Percentiles rank a stretch among this genome's conserved stretches.
Evolutionary conservation across 1,140 invertebrate genomes (phyloP).

Genomic region (Hycleus phaleratus): DNA sequence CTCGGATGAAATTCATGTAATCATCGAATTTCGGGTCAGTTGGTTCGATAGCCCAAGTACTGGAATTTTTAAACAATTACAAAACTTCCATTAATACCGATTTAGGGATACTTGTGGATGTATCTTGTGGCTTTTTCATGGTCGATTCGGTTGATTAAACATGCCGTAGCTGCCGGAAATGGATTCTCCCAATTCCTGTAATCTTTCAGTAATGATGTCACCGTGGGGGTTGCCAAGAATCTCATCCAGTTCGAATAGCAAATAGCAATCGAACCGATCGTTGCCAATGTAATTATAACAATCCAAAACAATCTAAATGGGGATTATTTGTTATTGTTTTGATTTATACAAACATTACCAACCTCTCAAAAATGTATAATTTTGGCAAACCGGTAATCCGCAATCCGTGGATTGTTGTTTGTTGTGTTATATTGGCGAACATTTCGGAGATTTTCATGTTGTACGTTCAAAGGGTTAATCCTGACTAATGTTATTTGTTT

Average conservation of each 20-base stretch:
- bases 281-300: conserved; percentile 36
- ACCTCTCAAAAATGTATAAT: conserved; percentile 32
- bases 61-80: conserved; percentile 19
- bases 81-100: not conserved
- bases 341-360: conserved; percentile 1
- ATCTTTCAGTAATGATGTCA: conserved; percentile 53
- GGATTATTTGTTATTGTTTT: not conserved
- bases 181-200: conserved; percentile 50
- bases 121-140: conserved; percentile 26
- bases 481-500: no score
- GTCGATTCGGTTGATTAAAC: conserved; percentile 42
- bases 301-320: conserved; percentile 46
- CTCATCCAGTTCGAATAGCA: conserved; percentile 45
- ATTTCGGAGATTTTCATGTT: no score
- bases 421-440: conserved; percentile 18
- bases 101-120: conserved; percentile 29
- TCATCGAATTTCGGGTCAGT: conserved; percentile 39
- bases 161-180: conserved; percentile 48
- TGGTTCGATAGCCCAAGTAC: conserved; percentile 29
- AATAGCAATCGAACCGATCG: conserved; percentile 37
- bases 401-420: conserved; percentile 37
- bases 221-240: conserved; percentile 50
- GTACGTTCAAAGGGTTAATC: no score
- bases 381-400: conserved; percentile 26
- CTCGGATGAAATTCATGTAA: conserved; percentile 43